Evolutionary conservation across 2,888 invertebrate species (phyloP), one percentile per base, ranked within the genome.

Genomic region (Pemphredon lugubris): DNA sequence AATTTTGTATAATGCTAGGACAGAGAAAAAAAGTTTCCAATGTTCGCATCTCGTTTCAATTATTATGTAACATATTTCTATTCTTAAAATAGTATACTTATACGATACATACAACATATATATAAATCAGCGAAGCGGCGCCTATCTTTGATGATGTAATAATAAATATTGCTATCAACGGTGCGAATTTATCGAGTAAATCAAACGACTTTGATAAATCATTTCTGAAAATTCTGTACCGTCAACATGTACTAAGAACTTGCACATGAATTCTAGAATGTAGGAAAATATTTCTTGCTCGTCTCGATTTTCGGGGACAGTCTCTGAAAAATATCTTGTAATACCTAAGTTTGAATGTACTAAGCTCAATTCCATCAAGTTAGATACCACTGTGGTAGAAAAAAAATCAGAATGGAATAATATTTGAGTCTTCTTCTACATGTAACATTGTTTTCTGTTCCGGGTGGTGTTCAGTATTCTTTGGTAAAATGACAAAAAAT

Each of bases 321-420:
- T 68, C 50, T 68, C 40, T 68, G 61, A 68, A 68, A 71, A 77
- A 77, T 77, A 77, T 66, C 48, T 57, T 21, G 16, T 45, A 50
- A 69, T 34, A 73, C 14, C 50, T 73, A 70, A 65, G 59, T 68
- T 26, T 54, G 61, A 47, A 59, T 48, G 54, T 71, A 65, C 40
- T 42, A 77, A 68, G 67, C 48, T 77, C 74, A 77, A 77, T 77
- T 77, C 67, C 77, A 71, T 68, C 47, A 45, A 74, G 47, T 67
- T 57, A 47, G 50, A 60, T 70, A 63, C 60, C 59, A 76, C 47
- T 59, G 57, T 67, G 60, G 50, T 67, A 71, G n/a, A n/a, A 65
- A 45, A 51, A 74, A 51, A 67, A 75, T 60, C 73, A 64, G 59
- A 64, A 70, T 63, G 50, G 59, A 70, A 55, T 59, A 14, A 26